Evolutionary conservation across 2,888 invertebrate genomes (phyloP).

Genomic region (Dyspetes luteomarginatus): DNA sequence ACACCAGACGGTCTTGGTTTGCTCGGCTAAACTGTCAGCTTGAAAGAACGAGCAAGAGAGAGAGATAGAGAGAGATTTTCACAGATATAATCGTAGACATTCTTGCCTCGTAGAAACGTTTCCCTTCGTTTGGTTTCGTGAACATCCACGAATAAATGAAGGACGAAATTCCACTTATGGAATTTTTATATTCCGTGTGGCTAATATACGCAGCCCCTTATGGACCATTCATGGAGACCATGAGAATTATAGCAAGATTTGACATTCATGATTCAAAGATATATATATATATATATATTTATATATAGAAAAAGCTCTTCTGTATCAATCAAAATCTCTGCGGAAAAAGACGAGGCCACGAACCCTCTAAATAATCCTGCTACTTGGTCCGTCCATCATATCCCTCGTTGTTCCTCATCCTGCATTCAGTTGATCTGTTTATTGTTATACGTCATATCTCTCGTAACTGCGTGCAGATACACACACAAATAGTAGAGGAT

Average conservation of each 20-base stretch:
- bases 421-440: conserved; percentile 65
- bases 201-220: background rate
- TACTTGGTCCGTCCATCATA: conserved; percentile 39
- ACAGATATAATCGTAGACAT: conserved; percentile 53
- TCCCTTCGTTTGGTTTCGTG: background rate
- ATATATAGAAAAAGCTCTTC: conserved; percentile 7
- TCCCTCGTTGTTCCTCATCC: conserved; percentile 19
- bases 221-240: background rate
- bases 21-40: conserved; percentile 4
- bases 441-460: conserved; percentile 67
- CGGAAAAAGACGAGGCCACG: conserved; percentile 24
- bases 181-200: background rate
- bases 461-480: conserved; percentile 58
- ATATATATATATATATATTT: background rate
- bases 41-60: too few relatives aligned
- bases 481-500: conserved; percentile 47
- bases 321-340: conserved; percentile 49
- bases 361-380: conserved; percentile 36
- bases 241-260: conserved; percentile 24
- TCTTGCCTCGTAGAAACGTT: conserved; percentile 22
- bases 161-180: too few relatives aligned
- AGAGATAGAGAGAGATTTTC: conserved; percentile 33
- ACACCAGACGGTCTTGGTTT: conserved; percentile 14
- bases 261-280: conserved; percentile 30
- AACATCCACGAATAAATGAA: background rate